phyloP scores from a whole-genome alignment of 2,888 invertebrate species.

The Eristalis tenax region DNA sequence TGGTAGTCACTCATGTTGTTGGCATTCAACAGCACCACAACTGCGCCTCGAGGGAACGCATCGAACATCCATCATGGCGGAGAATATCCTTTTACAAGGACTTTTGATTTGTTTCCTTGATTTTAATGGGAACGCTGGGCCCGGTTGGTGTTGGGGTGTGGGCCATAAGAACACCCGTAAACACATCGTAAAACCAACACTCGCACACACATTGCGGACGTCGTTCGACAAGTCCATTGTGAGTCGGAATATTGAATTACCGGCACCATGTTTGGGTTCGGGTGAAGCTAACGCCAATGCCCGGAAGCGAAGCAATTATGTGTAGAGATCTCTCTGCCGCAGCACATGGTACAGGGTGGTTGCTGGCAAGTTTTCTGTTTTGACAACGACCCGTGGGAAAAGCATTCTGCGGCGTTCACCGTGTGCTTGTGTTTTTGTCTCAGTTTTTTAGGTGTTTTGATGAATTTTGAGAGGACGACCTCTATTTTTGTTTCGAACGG shows the following conservation, averaged over 20 bases:
- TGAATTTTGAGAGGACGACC: neutral
- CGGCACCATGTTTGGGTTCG: constrained; percentile 41
- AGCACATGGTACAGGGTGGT: constrained; percentile 35
- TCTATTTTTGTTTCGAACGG: neutral
- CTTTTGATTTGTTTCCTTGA: constrained; percentile 66
- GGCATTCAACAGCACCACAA: neutral
- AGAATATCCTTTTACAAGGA: constrained; percentile 53
- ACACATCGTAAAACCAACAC: constrained; percentile 64
- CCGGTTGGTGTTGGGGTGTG: neutral
- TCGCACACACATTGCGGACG: neutral
- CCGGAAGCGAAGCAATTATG: constrained; percentile 25
- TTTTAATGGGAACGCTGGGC: constrained; percentile 39
- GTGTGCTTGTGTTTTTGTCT: neutral
- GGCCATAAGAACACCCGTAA: constrained; percentile 36
- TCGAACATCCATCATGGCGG: constrained; percentile 53
- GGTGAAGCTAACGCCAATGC: constrained; percentile 44
- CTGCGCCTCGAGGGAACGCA: neutral
- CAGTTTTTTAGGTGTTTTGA: too few relatives aligned
- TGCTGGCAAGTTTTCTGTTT: neutral
- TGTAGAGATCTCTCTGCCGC: neutral
- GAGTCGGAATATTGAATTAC: constrained; percentile 64
- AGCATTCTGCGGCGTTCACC: neutral
- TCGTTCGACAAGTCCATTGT: constrained; percentile 28
- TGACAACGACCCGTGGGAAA: neutral
- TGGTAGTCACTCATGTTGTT: too few relatives aligned